phyloP scores from a whole-genome alignment of 2,113 vertebrate genomes.

The Ibidorhyncha struthersii region DNA sequence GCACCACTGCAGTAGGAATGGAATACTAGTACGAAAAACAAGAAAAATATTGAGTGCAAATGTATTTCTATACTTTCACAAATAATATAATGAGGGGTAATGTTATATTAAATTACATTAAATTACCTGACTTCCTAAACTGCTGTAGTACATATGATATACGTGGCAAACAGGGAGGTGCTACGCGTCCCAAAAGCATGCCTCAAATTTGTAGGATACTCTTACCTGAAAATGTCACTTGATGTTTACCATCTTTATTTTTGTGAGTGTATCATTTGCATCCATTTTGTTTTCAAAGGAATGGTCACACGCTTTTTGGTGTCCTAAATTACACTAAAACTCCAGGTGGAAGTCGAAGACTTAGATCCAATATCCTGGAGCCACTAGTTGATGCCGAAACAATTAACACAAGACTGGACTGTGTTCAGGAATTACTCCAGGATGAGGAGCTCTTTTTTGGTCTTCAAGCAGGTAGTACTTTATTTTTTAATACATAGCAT shows the following conservation, averaged over 20 bases:
- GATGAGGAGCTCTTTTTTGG: constrained; percentile 92
- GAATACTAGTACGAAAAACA: not conserved
- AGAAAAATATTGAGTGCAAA: not conserved
- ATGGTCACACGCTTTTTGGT: constrained; percentile 88
- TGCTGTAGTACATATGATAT: not conserved
- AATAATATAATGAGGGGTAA: not conserved
- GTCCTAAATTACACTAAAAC: constrained; percentile 96
- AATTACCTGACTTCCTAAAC: not conserved
- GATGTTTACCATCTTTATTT: not conserved
- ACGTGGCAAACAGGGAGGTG: not conserved
- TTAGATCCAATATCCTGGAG: constrained; percentile 94
- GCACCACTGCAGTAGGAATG: not conserved
- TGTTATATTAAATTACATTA: not conserved
- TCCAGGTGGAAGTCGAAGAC: constrained; percentile 88
- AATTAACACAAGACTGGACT: constrained; percentile 90
- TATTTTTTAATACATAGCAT: not conserved
- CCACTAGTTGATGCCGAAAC: constrained; percentile 88
- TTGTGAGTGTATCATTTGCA: not conserved
- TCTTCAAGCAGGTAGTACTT: constrained; percentile 84
- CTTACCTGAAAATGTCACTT: not conserved
- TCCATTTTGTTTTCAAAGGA: constrained; percentile 78
- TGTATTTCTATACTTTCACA: not conserved
- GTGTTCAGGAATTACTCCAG: constrained; percentile 90
- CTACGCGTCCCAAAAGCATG: not conserved
- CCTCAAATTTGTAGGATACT: not conserved